phyloP scores from a whole-genome alignment of 2,797 vertebrate genomes.

The Manis pentadactyla region DNA sequence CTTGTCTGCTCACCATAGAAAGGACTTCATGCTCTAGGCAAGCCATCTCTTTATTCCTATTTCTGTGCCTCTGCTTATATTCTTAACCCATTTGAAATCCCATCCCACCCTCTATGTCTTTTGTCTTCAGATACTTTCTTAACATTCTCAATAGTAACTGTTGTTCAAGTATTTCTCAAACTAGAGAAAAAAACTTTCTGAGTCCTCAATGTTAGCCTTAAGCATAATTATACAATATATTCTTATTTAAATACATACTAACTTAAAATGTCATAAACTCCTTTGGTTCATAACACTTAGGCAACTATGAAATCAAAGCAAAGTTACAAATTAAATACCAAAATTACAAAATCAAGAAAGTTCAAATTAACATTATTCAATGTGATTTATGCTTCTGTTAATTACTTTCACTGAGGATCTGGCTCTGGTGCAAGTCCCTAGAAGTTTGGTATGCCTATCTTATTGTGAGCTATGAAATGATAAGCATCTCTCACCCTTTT shows the following conservation, averaged over 20 bases:
- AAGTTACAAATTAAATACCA: not conserved
- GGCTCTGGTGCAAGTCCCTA: not conserved
- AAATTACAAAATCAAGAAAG: conserved; percentile 3
- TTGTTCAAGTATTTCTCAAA: conserved; percentile 23
- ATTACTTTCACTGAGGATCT: not conserved
- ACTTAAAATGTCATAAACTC: conserved; percentile 12
- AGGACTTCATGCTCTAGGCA: not conserved
- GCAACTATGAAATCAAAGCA: not conserved
- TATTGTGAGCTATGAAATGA: not conserved
- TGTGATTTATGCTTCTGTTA: not conserved
- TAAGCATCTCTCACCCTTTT: not conserved
- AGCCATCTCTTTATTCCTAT: not conserved
- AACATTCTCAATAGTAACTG: not conserved
- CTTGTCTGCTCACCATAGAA: not conserved
- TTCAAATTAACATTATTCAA: not conserved
- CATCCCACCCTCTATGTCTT: not conserved
- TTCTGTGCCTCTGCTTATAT: not conserved
- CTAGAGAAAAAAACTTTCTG: not conserved
- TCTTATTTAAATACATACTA: not conserved
- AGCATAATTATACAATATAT: not conserved
- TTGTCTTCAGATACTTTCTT: not conserved
- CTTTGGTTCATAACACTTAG: not conserved
- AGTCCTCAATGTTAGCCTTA: not conserved
- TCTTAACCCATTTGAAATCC: not conserved
- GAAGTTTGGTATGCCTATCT: not conserved